Conservation (phyloP, 2,113 vertebrate genomes). For the Butorides virescens region DNA sequence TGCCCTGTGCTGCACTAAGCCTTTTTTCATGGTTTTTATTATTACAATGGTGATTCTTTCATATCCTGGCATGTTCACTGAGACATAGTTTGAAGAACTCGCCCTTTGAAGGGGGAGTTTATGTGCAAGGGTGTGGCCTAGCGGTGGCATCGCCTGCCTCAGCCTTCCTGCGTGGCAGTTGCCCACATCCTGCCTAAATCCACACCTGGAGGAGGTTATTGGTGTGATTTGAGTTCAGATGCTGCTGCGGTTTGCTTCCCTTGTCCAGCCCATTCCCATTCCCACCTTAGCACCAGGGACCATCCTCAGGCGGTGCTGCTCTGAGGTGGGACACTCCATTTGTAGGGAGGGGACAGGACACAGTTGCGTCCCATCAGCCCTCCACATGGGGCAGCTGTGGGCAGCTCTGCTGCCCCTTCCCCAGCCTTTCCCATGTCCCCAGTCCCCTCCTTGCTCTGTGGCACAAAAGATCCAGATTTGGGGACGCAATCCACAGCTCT, state of each 20-base stretch:
- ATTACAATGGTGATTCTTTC: neutral
- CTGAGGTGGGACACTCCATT: neutral
- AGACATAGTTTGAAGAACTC: neutral
- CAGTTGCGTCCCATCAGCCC: too few relatives aligned
- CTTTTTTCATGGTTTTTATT: neutral
- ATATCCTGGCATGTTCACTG: neutral
- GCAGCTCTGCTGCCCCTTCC: neutral
- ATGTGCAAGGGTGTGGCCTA: neutral
- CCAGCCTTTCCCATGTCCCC: neutral
- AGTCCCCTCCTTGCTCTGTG: neutral
- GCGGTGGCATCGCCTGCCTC: neutral
- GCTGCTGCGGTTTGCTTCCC: neutral
- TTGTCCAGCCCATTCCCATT: neutral
- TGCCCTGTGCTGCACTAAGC: neutral
- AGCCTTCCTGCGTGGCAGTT: neutral
- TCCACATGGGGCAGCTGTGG: rapidly evolving
- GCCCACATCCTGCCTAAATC: neutral
- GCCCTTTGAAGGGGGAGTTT: neutral
- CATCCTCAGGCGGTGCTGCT: neutral
- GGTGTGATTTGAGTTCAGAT: neutral
- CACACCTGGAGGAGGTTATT: neutral
- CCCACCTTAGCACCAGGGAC: neutral
- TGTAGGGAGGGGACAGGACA: neutral
- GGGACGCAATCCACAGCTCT: neutral
- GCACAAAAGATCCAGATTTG: neutral